These are phyloP conservation scores for Hestina assimilis DNA, from an alignment of 1,140 invertebrate species.

Conservation along the genomic window DNA sequence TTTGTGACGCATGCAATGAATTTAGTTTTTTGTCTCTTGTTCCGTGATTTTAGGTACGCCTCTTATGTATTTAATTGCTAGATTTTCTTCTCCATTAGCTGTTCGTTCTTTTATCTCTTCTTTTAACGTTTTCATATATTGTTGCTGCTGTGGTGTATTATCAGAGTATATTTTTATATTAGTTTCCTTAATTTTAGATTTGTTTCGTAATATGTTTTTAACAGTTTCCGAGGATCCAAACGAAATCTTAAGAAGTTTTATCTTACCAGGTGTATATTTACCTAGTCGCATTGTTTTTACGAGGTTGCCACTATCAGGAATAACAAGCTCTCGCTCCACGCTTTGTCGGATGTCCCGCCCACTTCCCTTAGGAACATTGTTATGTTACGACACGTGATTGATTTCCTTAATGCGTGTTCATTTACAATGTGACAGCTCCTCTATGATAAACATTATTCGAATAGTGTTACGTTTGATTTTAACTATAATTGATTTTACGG, in stretches of 20 bases:
- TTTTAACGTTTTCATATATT: constrained; percentile 19
- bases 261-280: constrained; percentile 4
- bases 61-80: constrained; percentile 26
- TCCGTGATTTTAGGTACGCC: background rate
- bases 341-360: too few relatives aligned
- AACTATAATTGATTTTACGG: too few relatives aligned
- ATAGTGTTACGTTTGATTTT: too few relatives aligned
- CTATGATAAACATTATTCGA: too few relatives aligned
- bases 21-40: background rate
- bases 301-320: too few relatives aligned
- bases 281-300: too few relatives aligned
- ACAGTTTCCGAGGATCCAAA: constrained; percentile 15
- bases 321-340: too few relatives aligned
- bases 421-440: too few relatives aligned
- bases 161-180: constrained; percentile 27
- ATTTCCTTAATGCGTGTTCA: too few relatives aligned
- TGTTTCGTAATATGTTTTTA: constrained; percentile 26
- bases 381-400: too few relatives aligned
- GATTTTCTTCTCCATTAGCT: constrained; percentile 23
- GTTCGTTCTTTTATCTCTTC: constrained; percentile 17
- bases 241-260: constrained; percentile 11
- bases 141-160: constrained; percentile 29
- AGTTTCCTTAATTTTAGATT: constrained; percentile 12
- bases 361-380: too few relatives aligned
- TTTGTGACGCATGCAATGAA: constrained; percentile 2